Base-by-base conservation (phyloP, 2,888 invertebrate species). In the Pilophorus perplexus region DNA sequence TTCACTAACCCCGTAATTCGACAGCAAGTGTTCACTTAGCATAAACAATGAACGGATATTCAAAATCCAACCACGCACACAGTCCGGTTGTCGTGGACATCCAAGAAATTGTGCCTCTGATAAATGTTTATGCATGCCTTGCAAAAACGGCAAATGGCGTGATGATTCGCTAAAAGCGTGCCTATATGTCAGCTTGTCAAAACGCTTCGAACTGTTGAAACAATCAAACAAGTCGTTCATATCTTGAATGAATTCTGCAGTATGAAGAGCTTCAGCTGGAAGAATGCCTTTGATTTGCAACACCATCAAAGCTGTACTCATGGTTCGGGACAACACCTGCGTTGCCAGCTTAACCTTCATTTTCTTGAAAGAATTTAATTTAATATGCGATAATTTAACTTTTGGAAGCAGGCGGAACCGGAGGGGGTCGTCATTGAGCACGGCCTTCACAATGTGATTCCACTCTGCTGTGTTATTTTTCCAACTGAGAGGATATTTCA, bases 311-410 rank as follows among this genome's bases (percentile, higher is more conserved):
- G 50, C 50, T 2, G 25, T 25, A 23, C 25, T 46, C 6, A 46
- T 46, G 12, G 18, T 18, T 18, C 48, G 3, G 4, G 48, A 18
- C 5, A 46, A 22, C 14, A 23, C n/a, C n/a, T 50, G 50, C 14
- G 50, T 50, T 4, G 25, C 50, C 50, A 23, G 18, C 18, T 46
- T 46, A 2, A 46, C 46, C 12, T 46, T 46, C 46, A 46, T 46
- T 22, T 46, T 46, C 3, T 16, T 12, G 20, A 46, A 46, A 6
- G 18, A 16, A 3, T 22, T 22, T 46, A 18, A 18, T 46, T 12
- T 46, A 22, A 18, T 23, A 50, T 8, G 16, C 23, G 2, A 50
- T 23, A 27, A 23, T 22, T 4, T 27, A 12, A 50, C 23, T 27
- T 50, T 50, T 50, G 50, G 50, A 4, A n/a, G 23, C 4, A 50